Conservation (phyloP, 2,797 vertebrate genomes). For the Poeciliopsis turneri region DNA sequence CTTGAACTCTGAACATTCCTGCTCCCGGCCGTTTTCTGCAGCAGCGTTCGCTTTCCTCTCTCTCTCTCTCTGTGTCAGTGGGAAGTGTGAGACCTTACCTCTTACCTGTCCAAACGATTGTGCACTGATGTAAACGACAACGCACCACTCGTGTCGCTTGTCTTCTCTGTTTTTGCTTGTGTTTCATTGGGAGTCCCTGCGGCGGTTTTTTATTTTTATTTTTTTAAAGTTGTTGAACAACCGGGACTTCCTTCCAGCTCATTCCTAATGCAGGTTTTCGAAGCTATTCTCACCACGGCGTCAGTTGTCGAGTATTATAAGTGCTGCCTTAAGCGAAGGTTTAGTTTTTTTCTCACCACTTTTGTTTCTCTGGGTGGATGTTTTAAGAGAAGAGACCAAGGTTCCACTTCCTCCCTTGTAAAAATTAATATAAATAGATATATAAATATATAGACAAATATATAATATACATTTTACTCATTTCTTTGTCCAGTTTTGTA, state of each 20-base stretch:
- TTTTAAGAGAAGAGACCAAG: conserved; percentile 71
- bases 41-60: background rate
- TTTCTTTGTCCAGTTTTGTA: conserved; percentile 82
- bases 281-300: conserved; percentile 35
- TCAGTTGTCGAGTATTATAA: conserved; percentile 60
- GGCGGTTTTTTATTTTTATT: background rate
- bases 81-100: conserved; percentile 33
- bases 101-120: conserved; percentile 35
- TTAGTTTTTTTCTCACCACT: conserved; percentile 55
- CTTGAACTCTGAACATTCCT: conserved; percentile 80
- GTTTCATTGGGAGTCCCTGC: background rate
- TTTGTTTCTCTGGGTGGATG: conserved; percentile 35
- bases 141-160: conserved; percentile 34
- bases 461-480: conserved; percentile 82
- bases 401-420: conserved; percentile 85
- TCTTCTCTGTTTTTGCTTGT: conserved; percentile 27
- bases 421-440: conserved; percentile 82
- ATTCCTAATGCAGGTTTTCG: conserved; percentile 56
- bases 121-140: conserved; percentile 50
- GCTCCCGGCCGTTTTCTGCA: conserved; percentile 38
- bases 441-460: conserved; percentile 74
- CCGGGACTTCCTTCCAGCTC: conserved; percentile 46
- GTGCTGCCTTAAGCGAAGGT: conserved; percentile 69
- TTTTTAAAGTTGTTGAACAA: conserved; percentile 14
- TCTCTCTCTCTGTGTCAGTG: conserved; percentile 16